Percentiles rank a stretch among this genome's conserved stretches.
Conservation (phyloP, 2,797 vertebrate genomes). For the Galagoides demidoff region DNA sequence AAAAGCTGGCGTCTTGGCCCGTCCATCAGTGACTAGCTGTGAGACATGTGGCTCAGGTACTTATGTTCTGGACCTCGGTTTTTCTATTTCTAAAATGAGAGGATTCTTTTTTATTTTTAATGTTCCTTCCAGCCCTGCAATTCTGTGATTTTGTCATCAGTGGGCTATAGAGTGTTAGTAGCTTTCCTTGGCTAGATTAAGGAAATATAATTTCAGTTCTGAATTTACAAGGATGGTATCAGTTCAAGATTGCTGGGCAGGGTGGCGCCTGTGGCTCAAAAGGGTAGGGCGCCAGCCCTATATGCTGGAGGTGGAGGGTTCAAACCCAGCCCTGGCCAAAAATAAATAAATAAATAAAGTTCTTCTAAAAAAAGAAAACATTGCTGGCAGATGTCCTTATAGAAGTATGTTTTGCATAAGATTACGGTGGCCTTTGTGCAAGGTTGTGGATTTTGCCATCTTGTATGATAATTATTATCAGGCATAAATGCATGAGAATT, state of each 20-base stretch:
- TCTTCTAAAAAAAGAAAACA: no score
- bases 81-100: not conserved
- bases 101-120: constrained; percentile 32
- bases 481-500: not conserved
- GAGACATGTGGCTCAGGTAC: not conserved
- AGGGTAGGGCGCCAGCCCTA: no score
- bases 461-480: not conserved
- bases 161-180: not conserved
- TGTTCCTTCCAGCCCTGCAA: not conserved
- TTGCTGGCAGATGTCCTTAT: not conserved
- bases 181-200: constrained; percentile 4
- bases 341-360: no score
- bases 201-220: not conserved
- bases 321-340: no score
- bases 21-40: not conserved
- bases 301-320: no score
- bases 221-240: not conserved
- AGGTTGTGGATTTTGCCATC: not conserved
- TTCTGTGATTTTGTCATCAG: not conserved
- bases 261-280: no score
- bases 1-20: not conserved
- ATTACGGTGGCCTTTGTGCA: not conserved
- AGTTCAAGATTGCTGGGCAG: not conserved
- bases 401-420: not conserved
- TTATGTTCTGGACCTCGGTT: not conserved